Conservation (phyloP, 2,888 invertebrate genomes). For the Fragum whitleyi region DNA sequence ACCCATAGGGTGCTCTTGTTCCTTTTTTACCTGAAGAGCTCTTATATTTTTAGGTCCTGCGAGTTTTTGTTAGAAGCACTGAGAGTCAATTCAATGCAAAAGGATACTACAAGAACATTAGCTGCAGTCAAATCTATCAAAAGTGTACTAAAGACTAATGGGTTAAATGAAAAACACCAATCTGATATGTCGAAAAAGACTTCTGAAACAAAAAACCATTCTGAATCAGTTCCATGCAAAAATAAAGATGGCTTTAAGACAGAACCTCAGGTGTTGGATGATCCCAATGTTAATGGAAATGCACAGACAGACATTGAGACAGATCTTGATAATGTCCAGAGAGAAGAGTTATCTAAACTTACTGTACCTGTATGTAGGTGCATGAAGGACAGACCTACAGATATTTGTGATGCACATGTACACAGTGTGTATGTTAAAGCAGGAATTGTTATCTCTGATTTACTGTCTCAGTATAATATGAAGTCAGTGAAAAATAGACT, state of each 20-base stretch:
- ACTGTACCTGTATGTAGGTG: conserved; percentile 52
- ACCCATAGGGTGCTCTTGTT: too few relatives aligned
- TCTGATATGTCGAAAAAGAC: not conserved
- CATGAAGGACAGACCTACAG: conserved; percentile 11
- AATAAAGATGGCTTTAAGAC: not conserved
- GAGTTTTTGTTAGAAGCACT: conserved; percentile 68
- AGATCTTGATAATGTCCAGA: conserved; percentile 43
- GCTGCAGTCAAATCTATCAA: conserved; percentile 42
- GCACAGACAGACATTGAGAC: conserved; percentile 39
- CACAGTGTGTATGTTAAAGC: conserved; percentile 57
- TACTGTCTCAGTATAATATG: conserved; percentile 46
- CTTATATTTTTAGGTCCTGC: conserved; percentile 64
- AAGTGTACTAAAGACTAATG: conserved; percentile 29
- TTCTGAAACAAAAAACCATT: not conserved
- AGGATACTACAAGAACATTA: conserved; percentile 37
- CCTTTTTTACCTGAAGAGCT: too few relatives aligned
- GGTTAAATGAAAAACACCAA: not conserved
- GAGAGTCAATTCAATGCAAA: conserved; percentile 54
- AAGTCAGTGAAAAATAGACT: conserved; percentile 25
- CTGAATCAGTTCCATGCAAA: not conserved
- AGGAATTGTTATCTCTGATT: conserved; percentile 54
- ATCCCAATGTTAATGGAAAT: not conserved
- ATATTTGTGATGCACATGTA: conserved; percentile 28
- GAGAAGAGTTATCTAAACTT: conserved; percentile 41
- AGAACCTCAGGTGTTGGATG: too few relatives aligned